phyloP scores from a whole-genome alignment of 2,113 vertebrate genomes.

The Chaenogobius annularis region DNA sequence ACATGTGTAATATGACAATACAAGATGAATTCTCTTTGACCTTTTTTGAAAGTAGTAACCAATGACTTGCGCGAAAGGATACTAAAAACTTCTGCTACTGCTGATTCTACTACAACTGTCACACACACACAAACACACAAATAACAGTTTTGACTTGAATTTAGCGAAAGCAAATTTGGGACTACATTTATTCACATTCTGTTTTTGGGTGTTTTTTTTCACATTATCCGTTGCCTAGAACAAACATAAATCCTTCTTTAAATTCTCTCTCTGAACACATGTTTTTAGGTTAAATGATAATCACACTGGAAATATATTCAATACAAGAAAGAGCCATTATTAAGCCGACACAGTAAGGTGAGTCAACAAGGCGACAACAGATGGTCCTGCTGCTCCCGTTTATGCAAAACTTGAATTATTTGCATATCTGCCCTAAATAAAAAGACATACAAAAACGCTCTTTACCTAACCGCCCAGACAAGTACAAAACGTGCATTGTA shows the following conservation, averaged over 20 bases:
- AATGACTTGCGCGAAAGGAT: neutral
- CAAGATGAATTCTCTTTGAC: constrained; percentile 60
- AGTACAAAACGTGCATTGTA: constrained; percentile 41
- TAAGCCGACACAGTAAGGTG: constrained; percentile 74
- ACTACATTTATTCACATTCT: no score
- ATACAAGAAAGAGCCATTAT: constrained; percentile 77
- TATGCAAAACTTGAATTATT: constrained; percentile 78
- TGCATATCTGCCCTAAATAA: constrained; percentile 61
- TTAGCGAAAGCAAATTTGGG: no score
- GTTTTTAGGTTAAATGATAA: constrained; percentile 76
- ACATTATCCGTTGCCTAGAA: neutral
- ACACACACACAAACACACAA: no score
- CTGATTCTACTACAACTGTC: no score
- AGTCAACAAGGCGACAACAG: constrained; percentile 81
- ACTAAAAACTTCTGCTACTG: no score
- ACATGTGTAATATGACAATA: constrained; percentile 77
- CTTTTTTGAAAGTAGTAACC: neutral
- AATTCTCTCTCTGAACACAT: constrained; percentile 69
- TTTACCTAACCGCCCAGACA: constrained; percentile 64
- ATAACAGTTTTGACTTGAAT: no score
- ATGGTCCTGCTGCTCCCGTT: constrained; percentile 80
- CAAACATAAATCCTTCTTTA: constrained; percentile 53
- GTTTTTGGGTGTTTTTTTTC: neutral
- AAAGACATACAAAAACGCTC: constrained; percentile 15
- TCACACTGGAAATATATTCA: constrained; percentile 78